phyloP scores from a whole-genome alignment of 2,113 vertebrate species.

The Halichoerus grypus region DNA sequence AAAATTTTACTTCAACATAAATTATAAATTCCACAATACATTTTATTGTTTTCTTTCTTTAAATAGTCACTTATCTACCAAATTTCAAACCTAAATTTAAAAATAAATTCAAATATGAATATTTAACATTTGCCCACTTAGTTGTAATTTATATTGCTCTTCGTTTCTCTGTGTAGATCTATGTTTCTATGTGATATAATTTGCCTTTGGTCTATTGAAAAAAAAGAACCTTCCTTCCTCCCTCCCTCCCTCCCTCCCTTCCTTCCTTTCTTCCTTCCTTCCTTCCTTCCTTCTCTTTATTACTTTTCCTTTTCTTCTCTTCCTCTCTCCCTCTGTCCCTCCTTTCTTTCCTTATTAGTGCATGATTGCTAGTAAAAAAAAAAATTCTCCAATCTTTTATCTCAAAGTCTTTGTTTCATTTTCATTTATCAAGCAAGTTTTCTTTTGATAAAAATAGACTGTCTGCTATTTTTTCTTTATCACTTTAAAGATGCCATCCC shows the following conservation, averaged over 20 bases:
- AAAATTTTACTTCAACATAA: not conserved
- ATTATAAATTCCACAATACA: not conserved
- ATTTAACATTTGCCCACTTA: not conserved
- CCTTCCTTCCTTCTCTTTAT: no score
- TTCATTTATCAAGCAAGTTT: not conserved
- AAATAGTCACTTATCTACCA: not conserved
- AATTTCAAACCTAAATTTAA: not conserved
- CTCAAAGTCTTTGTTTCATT: not conserved
- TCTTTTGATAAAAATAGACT: not conserved
- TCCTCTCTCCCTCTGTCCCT: no score
- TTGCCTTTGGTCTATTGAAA: not conserved
- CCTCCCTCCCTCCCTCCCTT: not conserved
- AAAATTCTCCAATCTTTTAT: not conserved
- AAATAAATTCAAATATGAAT: no score
- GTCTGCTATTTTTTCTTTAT: not conserved
- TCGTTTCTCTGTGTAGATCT: not conserved
- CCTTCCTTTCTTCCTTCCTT: no score
- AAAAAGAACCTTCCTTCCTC: not conserved
- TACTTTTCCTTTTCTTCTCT: no score
- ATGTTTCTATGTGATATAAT: not conserved
- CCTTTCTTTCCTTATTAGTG: not conserved
- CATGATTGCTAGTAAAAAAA: not conserved
- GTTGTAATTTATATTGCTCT: not conserved
- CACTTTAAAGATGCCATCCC: not conserved
- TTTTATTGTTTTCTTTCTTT: not conserved